phyloP scores from a whole-genome alignment of 2,888 invertebrate species.

The Agrochola lota region DNA sequence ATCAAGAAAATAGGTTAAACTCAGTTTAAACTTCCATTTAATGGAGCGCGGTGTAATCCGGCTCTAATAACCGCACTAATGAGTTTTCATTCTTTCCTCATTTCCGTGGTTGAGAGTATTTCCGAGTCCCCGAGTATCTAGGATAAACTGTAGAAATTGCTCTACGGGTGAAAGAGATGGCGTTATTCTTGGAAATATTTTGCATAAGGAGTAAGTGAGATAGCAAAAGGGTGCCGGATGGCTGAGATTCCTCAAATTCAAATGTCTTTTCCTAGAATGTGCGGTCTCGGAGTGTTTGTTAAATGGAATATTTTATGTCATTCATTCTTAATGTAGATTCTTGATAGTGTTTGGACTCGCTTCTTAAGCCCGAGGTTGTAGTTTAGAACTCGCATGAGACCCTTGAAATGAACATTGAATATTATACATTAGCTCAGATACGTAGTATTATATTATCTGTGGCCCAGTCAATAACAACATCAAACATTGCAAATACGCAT shows the following conservation, averaged over 20 bases:
- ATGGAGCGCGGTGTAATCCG: constrained; percentile 60
- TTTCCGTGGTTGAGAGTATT: constrained; percentile 58
- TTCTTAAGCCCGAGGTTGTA: constrained; percentile 19
- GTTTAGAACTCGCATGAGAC: background rate
- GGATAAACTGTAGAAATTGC: constrained; percentile 45
- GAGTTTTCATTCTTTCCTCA: constrained; percentile 66
- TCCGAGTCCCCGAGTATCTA: constrained; percentile 50
- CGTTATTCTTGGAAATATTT: constrained; percentile 22
- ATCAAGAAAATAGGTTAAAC: constrained; percentile 66
- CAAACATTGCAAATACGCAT: too few relatives aligned
- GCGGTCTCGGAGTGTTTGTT: constrained; percentile 47
- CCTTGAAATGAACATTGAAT: background rate
- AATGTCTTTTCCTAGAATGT: constrained; percentile 50
- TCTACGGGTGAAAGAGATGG: constrained; percentile 38
- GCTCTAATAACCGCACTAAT: constrained; percentile 64
- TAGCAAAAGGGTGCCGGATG: constrained; percentile 26
- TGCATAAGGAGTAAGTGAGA: constrained; percentile 36
- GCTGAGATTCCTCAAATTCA: constrained; percentile 56
- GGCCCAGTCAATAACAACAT: too few relatives aligned
- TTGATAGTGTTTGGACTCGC: constrained; percentile 28
- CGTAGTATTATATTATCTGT: too few relatives aligned
- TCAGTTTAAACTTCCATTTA: constrained; percentile 57
- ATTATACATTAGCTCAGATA: background rate
- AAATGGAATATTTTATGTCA: constrained; percentile 47
- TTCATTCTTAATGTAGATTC: constrained; percentile 45